Conservation (phyloP, 1,140 invertebrate species). For the Arion vulgaris region DNA sequence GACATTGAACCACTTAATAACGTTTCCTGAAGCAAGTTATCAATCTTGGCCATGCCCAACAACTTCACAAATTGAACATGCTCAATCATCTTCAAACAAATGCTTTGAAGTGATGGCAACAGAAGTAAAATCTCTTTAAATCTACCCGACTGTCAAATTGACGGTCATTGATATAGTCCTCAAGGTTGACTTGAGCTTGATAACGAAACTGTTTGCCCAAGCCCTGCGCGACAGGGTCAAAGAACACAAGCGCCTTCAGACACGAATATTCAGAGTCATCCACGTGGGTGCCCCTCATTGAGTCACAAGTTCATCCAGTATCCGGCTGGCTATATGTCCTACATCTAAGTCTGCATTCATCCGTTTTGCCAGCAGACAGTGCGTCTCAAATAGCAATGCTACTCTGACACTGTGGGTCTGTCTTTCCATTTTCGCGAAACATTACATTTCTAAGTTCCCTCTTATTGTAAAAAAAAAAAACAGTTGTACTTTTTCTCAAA, state of each 20-base stretch:
- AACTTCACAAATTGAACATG: conserved; percentile 98
- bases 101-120: conserved; percentile 95
- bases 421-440: too few species aligned
- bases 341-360: conserved; percentile 66
- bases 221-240: conserved; percentile 96
- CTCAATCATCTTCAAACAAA: conserved; percentile 99
- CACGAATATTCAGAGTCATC: conserved; percentile 98
- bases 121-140: conserved; percentile 96
- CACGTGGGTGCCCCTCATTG: conserved; percentile 92
- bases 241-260: conserved; percentile 97
- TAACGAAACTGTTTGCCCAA: conserved; percentile 91
- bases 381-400: too few species aligned
- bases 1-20: conserved; percentile 84
- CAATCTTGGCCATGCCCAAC: conserved; percentile 96
- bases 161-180: conserved; percentile 97
- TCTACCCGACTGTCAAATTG: conserved; percentile 95
- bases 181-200: conserved; percentile 95
- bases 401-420: too few species aligned
- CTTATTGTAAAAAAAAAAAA: too few species aligned
- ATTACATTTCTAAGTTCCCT: too few species aligned
- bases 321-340: conserved; percentile 75
- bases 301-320: conserved; percentile 96
- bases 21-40: conserved; percentile 97
- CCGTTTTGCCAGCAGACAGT: too few species aligned
- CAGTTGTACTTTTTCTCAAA: too few species aligned